Base-by-base conservation (phyloP, 2,113 vertebrate species). In the Eupsittula cactorum region DNA sequence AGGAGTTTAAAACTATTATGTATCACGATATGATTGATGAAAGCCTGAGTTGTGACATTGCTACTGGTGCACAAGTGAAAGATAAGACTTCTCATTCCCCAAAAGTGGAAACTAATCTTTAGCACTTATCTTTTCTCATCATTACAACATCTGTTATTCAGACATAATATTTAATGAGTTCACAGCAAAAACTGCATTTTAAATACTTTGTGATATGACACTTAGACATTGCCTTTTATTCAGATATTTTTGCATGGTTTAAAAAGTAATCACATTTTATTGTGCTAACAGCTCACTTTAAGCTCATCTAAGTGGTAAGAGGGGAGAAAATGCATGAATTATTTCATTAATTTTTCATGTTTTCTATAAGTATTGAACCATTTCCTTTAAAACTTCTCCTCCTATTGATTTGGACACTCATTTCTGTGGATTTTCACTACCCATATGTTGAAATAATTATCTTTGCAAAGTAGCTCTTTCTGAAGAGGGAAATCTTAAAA, bases 271-370 rank as follows among this genome's bases (percentile, higher is more conserved):
- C 71, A 89, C 44, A 57, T 87, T 94, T 92, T 87, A 95, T 93
- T 95, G 63, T 76, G 39, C 69, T 85, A 95, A 71, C 44, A 77
- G 83, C 47, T 92, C 8, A 0, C 60, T 88, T 89, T 62, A 35
- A 88, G 50, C 60, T 94, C 89, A 75, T 88, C 60, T 93, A 96
- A 92, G 81, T 86, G 84, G 41, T 92, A 94, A 94, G 90, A 89
- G 96, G 64, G 69, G 35, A 74, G 28, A 65, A 77, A 95, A 82
- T 49, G 57, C 83, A 69, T 83, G 37, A 92, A 44, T 44, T 16
- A 31, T 85, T 63, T 82, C 19, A 71, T 42, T 90, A 82, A 2
- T 55, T 62, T 93, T 77, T 86, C 82, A 74, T 76, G 55, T 77
- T 93, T 96, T 94, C 52, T 27, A 8, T 60, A 94, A 75, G 81